Conservation (phyloP, 2,797 vertebrate genomes). For the Pseudotriccus pelzelni region DNA sequence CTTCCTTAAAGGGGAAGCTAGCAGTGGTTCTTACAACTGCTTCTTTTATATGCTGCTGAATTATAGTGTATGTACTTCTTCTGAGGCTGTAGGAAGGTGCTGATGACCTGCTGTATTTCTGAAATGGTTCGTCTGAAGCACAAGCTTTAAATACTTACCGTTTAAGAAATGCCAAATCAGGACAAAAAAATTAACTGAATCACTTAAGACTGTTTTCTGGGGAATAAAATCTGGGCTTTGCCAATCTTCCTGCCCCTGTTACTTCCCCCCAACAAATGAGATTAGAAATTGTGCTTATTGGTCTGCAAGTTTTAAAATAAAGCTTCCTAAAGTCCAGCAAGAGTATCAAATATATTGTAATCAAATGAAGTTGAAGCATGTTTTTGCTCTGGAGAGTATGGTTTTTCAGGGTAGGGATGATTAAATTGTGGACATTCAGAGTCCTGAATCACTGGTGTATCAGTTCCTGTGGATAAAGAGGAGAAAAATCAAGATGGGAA, state of each 20-base stretch:
- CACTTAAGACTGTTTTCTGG: not conserved
- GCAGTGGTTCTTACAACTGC: not conserved
- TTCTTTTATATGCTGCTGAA: not conserved
- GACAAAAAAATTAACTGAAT: not conserved
- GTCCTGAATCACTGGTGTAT: not conserved
- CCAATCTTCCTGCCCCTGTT: not conserved
- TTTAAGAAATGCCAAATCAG: not conserved
- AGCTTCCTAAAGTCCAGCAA: not conserved
- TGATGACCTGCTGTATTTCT: not conserved
- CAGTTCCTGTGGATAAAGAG: not conserved
- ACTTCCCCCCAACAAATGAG: not conserved
- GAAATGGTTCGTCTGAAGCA: not conserved
- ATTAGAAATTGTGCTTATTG: not conserved
- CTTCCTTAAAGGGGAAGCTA: not conserved
- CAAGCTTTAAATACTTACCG: not conserved
- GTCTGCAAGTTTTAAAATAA: not conserved
- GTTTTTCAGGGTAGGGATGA: not conserved
- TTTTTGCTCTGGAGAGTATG: not conserved
- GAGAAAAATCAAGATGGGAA: not conserved
- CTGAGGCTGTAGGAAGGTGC: not conserved
- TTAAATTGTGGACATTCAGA: not conserved
- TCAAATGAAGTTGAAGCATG: not conserved
- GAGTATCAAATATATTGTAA: not conserved
- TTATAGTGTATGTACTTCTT: not conserved
- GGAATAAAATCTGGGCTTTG: not conserved